Percentiles rank a stretch among this genome's conserved stretches.
Conservation (phyloP, 2,888 invertebrate species). For the Steinernema carpocapsae region DNA sequence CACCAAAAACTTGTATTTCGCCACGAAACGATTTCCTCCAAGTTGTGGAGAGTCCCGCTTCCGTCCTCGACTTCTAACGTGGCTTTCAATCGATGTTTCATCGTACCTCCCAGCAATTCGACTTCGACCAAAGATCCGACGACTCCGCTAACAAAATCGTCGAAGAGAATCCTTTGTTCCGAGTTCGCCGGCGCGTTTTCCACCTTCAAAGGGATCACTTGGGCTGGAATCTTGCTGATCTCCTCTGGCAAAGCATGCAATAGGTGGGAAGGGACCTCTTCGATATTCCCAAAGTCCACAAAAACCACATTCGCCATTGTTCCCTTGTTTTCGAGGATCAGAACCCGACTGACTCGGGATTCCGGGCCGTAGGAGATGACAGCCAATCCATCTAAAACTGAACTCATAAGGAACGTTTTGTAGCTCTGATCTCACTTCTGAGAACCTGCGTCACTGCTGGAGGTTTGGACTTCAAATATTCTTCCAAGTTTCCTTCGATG, state of each 20-base stretch:
- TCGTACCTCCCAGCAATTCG: background rate
- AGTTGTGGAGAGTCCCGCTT: background rate
- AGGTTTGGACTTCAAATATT: background rate
- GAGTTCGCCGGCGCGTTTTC: background rate
- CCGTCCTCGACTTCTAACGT: background rate
- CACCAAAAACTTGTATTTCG: conserved; percentile 5
- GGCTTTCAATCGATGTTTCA: background rate
- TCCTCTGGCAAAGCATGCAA: background rate
- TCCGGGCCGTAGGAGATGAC: background rate
- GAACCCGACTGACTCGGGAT: background rate
- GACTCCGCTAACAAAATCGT: background rate
- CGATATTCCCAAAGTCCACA: background rate
- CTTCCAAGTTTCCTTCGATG: background rate
- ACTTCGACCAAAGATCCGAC: background rate
- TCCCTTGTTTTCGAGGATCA: background rate
- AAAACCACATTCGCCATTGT: conserved; percentile 1
- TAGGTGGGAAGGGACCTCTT: background rate
- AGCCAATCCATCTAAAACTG: background rate
- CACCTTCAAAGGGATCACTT: background rate
- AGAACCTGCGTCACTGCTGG: background rate
- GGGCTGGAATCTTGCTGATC: background rate
- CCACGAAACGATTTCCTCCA: conserved; percentile 16
- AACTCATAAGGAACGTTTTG: no score
- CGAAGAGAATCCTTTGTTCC: conserved; percentile 4
- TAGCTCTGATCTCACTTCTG: background rate